Evolutionary conservation across 1,140 invertebrate genomes (phyloP).

Genomic region (Macrobrachium nipponense): DNA sequence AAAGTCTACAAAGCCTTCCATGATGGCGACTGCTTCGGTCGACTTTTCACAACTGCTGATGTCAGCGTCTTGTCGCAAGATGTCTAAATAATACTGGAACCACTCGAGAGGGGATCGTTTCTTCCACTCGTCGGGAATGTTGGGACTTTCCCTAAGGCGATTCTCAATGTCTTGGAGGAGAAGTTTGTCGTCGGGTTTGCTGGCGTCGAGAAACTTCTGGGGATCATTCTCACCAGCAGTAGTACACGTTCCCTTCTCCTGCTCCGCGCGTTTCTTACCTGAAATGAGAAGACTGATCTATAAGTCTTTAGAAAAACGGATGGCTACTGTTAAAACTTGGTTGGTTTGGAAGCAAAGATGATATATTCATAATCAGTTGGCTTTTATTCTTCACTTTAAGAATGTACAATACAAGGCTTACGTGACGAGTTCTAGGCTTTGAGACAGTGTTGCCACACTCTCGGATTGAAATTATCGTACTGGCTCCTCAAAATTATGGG

Average conservation of each 20-base stretch:
- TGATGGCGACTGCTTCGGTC: background rate
- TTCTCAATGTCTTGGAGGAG: conserved; percentile 33
- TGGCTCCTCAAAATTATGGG: too few relatives aligned
- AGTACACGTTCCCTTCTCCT: background rate
- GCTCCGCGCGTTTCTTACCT: background rate
- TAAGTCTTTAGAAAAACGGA: too few relatives aligned
- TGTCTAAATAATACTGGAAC: conserved; percentile 2
- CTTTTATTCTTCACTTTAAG: too few relatives aligned
- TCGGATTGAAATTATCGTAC: too few relatives aligned
- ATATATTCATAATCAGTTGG: too few relatives aligned
- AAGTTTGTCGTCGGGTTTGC: background rate
- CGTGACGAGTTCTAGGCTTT: too few relatives aligned
- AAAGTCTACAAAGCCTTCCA: conserved; percentile 14
- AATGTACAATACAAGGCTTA: too few relatives aligned
- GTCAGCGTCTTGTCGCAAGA: background rate
- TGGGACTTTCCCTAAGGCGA: conserved; percentile 7
- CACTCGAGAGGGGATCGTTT: conserved; percentile 13
- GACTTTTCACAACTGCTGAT: background rate
- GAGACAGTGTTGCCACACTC: too few relatives aligned
- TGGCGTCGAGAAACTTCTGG: background rate
- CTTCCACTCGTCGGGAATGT: conserved; percentile 51
- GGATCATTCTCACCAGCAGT: background rate
- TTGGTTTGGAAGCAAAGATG: too few relatives aligned
- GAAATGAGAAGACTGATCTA: too few relatives aligned
- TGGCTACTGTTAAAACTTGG: too few relatives aligned